Evolutionary conservation across 1,140 invertebrate genomes (phyloP).

Genomic region (Sitophilus oryzae): DNA sequence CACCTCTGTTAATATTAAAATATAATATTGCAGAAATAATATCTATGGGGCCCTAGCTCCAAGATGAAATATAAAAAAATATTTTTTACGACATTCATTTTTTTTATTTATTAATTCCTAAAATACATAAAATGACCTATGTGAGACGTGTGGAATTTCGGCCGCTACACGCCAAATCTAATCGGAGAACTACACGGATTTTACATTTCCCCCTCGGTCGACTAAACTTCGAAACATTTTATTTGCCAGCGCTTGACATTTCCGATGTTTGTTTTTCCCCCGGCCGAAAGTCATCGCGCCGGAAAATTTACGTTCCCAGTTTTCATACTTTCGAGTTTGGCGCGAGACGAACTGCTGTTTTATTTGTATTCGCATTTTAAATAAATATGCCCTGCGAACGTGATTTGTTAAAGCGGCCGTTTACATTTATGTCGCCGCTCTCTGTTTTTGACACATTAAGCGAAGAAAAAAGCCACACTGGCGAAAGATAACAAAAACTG

Average conservation of each 20-base stretch:
- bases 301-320: conserved; percentile 19
- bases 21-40: too few relatives aligned
- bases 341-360: conserved; percentile 5
- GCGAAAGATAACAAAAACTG: too few relatives aligned
- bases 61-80: too few relatives aligned
- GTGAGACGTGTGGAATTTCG: conserved; percentile 10
- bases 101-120: conserved; percentile 9
- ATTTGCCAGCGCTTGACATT: conserved; percentile 17
- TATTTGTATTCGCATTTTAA: conserved; percentile 15
- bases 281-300: conserved; percentile 14
- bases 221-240: conserved; percentile 20
- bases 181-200: conserved; percentile 19
- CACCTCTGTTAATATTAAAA: too few relatives aligned
- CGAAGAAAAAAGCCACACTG: too few relatives aligned
- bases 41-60: too few relatives aligned
- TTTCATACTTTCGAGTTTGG: conserved; percentile 14
- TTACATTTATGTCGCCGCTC: conserved; percentile 2
- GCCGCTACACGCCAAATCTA: conserved; percentile 4
- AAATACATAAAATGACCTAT: too few relatives aligned
- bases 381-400: conserved; percentile 13
- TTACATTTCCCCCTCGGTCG: conserved; percentile 16
- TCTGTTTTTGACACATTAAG: neutral
- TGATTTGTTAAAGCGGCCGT: conserved; percentile 12
- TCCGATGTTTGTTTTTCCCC: conserved; percentile 19
- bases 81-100: conserved; percentile 4